These are phyloP conservation scores for Cyaniris semiargus DNA, from an alignment of 2,888 invertebrate species.

Conservation along the genomic window DNA sequence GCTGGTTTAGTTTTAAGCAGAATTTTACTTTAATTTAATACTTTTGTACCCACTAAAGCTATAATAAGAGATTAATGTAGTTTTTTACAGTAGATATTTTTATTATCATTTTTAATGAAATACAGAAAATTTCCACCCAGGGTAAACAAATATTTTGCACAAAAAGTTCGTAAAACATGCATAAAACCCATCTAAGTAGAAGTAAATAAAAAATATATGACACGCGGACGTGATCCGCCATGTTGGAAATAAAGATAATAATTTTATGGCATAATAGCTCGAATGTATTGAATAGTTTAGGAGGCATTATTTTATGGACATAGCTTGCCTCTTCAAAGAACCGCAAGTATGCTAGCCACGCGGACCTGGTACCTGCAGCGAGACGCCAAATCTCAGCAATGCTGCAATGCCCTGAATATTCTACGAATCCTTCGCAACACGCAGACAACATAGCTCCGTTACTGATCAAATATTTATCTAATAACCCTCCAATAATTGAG, in stretches of 20 bases:
- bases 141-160: neutral
- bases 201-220: conserved; percentile 5
- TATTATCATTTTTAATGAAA: neutral
- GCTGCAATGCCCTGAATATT: conserved; percentile 54
- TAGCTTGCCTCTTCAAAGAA: conserved; percentile 43
- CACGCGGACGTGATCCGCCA: neutral
- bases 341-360: conserved; percentile 72
- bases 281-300: conserved; percentile 20
- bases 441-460: conserved; percentile 43
- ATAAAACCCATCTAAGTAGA: conserved; percentile 3
- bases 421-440: conserved; percentile 45
- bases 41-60: too few species aligned
- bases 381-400: conserved; percentile 55
- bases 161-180: neutral
- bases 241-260: conserved; percentile 12
- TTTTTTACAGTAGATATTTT: neutral
- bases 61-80: too few species aligned
- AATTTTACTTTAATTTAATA: neutral
- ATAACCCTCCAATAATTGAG: neutral
- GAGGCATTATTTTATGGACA: neutral
- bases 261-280: neutral
- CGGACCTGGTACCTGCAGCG: conserved; percentile 70
- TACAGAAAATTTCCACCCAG: neutral
- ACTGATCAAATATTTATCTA: conserved; percentile 48
- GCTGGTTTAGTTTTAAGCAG: too few species aligned